A percentile compares a stretch with the other conserved stretches of the same genome.
Conservation (phyloP, 1,140 invertebrate genomes). For the Aphelenchoides avenae region DNA sequence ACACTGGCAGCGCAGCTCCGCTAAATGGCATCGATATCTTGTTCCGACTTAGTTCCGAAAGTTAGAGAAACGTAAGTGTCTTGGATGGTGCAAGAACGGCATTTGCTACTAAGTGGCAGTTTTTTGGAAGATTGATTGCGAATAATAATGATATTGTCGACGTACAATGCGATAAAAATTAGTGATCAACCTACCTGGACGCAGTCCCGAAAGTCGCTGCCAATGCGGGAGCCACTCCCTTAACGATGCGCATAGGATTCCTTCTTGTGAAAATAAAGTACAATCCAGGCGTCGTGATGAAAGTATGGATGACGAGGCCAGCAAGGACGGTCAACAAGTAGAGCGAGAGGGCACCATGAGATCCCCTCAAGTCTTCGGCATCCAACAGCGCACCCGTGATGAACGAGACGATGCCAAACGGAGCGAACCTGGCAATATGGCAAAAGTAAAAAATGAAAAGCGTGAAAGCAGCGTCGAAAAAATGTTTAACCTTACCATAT, state of each 20-base stretch:
- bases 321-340: conserved; percentile 78
- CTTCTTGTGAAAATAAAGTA: conserved; percentile 76
- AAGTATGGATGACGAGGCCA: conserved; percentile 80
- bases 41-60: no score
- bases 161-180: no score
- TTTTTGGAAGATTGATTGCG: no score
- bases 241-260: conserved; percentile 85
- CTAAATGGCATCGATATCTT: no score
- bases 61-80: no score
- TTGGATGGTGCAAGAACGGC: no score
- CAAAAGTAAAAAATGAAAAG: no score
- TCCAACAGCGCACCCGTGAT: conserved; percentile 83
- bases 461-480: no score
- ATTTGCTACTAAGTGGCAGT: no score
- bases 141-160: no score
- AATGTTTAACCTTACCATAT: no score
- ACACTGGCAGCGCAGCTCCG: conserved; percentile 85
- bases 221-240: conserved; percentile 75
- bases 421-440: conserved; percentile 81
- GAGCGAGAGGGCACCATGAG: conserved; percentile 77
- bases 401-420: conserved; percentile 80
- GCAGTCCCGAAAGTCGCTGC: conserved; percentile 85
- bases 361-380: conserved; percentile 72
- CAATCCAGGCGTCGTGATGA: conserved; percentile 76
- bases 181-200: conserved; percentile 64